Conservation (phyloP, 2,797 vertebrate species). For the Sebastes kiyomatsui region DNA sequence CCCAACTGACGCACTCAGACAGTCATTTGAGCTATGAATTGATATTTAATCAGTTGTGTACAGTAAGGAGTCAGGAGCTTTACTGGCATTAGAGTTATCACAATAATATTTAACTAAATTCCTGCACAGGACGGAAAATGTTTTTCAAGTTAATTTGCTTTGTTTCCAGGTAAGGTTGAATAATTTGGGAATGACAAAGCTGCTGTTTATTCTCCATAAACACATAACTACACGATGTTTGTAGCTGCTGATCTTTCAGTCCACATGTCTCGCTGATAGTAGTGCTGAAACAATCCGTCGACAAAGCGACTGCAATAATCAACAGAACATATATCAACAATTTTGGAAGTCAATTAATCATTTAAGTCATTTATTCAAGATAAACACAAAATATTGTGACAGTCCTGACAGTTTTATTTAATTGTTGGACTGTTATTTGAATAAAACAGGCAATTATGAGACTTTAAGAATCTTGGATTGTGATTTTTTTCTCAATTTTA, state of each 20-base stretch:
- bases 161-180: background rate
- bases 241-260: background rate
- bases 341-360: background rate
- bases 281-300: background rate
- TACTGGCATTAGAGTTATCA: background rate
- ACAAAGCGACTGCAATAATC: background rate
- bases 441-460: background rate
- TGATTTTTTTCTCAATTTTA: background rate
- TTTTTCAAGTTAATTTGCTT: background rate
- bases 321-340: background rate
- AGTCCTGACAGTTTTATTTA: background rate
- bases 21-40: background rate
- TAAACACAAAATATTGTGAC: background rate
- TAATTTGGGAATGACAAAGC: background rate
- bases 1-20: constrained; percentile 12
- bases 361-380: background rate
- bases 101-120: background rate
- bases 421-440: background rate
- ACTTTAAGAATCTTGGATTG: background rate
- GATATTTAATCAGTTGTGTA: constrained; percentile 6
- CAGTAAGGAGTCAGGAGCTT: background rate
- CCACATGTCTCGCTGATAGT: background rate
- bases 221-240: background rate
- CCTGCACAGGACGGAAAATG: background rate
- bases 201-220: background rate